Evolutionary conservation across 2,797 vertebrate genomes (phyloP), one percentile per base, ranked within the genome.

Genomic region (Champsocephalus gunnari): DNA sequence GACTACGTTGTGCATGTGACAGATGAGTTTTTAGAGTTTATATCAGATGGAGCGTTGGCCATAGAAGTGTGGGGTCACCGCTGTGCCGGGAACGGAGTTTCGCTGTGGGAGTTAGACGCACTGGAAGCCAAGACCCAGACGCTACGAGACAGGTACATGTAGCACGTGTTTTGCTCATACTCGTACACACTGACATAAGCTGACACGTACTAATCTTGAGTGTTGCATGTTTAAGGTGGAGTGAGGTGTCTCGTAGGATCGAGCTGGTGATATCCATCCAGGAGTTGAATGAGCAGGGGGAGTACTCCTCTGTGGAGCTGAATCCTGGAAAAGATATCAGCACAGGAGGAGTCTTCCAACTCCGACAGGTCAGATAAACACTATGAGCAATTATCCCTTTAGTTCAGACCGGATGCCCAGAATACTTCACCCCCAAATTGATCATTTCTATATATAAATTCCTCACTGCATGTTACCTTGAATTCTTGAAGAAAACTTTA

Each of bases 61-160:
- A 97, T 99, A 77, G 98, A 99, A 74, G 98, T 99, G 45, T 99
- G 98, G 98, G 98, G 98, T 85, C 98, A 99, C 86, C 96, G 97
- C 55, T 99, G 97, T 83, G 95, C 97, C 2, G 97, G 96, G 12
- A 98, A 97, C 0, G 97, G 97, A 32, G 95, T 75, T 67, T 96
- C 96, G 2, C 74, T 93, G 68, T 99, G 97, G 97, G 97, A 99
- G 82, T 92, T 96, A 1, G 96, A 98, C 71, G 96, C 97, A 21
- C 95, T 98, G 71, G 97, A 97, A 68, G 97, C 97, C 28, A 98
- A 99, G 92, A 98, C 95, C 0, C 95, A 97, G 78, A 98, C 98
- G 0, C 92, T 99, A 41, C 92, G 94, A 68, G 98, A 99, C 94
- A 97, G 98, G 98, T 99, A 91, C 14, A 19, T 48, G 24, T 5